Evolutionary conservation across 2,113 vertebrate genomes (phyloP).

Genomic region (Barbus barbus): DNA sequence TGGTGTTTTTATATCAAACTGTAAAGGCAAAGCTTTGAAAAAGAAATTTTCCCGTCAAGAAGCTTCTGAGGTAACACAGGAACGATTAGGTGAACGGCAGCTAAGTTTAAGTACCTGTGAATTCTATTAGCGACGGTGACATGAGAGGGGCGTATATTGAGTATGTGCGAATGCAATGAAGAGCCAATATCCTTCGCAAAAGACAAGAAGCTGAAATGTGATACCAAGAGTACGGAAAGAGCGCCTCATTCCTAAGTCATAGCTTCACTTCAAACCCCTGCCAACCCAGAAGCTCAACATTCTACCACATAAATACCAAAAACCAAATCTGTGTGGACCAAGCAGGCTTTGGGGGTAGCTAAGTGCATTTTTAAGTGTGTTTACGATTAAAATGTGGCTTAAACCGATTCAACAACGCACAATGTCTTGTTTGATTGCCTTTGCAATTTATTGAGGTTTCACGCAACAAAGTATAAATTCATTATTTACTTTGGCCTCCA

Average conservation of each 20-base stretch:
- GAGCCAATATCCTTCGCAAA: background rate
- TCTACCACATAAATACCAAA: constrained; percentile 51
- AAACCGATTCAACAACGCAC: constrained; percentile 18
- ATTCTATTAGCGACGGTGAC: background rate
- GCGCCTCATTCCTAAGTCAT: constrained; percentile 66
- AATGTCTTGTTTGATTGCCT: background rate
- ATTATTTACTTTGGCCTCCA: constrained; percentile 53
- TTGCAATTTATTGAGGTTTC: constrained; percentile 5
- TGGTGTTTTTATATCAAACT: constrained; percentile 57
- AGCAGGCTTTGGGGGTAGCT: constrained; percentile 60
- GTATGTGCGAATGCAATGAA: background rate
- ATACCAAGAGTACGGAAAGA: constrained; percentile 48
- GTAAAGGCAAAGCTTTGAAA: constrained; percentile 40
- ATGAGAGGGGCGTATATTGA: constrained; percentile 19
- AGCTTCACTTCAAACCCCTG: constrained; percentile 50
- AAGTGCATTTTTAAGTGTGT: constrained; percentile 51
- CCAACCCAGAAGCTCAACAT: constrained; percentile 67
- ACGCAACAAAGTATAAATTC: background rate
- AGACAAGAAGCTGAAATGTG: constrained; percentile 48
- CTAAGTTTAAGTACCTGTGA: background rate
- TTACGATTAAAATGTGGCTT: constrained; percentile 23
- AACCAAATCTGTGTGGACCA: constrained; percentile 54
- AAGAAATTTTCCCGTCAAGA: constrained; percentile 22
- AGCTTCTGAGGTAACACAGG: constrained; percentile 54
- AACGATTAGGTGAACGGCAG: background rate